Evolutionary conservation across 92 coral and sea anemone genomes (phyloP).

Genomic region (Porites lobata): DNA sequence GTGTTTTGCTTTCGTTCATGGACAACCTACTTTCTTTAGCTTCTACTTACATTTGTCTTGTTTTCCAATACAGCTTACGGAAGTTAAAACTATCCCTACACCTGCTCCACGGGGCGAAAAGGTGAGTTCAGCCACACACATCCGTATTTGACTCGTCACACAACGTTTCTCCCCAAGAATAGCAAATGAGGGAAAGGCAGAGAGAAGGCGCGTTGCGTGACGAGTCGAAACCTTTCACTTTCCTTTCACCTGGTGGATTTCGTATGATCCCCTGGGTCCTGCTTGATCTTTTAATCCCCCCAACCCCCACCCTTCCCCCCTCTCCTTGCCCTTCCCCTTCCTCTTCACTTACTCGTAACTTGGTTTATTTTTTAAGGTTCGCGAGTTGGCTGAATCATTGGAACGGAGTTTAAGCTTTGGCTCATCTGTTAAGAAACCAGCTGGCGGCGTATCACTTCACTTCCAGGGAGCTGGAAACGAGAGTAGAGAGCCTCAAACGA

Average conservation of each 20-base stretch:
- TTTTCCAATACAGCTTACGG: slow-evolving; percentile 6
- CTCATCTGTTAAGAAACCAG: slow-evolving; percentile 83
- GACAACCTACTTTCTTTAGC: neutral
- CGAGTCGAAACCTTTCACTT: too few species aligned
- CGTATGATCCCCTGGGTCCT: too few species aligned
- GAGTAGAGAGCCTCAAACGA: slow-evolving; percentile 25
- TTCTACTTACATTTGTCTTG: neutral
- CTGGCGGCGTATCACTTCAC: slow-evolving; percentile 92
- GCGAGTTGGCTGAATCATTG: slow-evolving; percentile 78
- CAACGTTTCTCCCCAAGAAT: too few species aligned
- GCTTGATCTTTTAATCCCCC: neutral
- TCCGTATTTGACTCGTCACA: too few species aligned
- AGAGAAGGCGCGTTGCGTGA: too few species aligned
- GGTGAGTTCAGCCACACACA: neutral
- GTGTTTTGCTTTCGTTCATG: too few species aligned
- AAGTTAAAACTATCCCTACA: slow-evolving; percentile 15
- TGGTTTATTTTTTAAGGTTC: slow-evolving; percentile 65
- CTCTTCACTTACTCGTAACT: neutral
- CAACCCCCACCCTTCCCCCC: too few species aligned
- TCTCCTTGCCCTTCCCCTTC: too few species aligned
- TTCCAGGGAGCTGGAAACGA: slow-evolving; percentile 57
- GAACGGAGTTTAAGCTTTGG: slow-evolving; percentile 84
- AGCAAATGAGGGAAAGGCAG: too few species aligned
- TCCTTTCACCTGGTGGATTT: too few species aligned
- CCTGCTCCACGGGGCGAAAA: slow-evolving; percentile 46